These are phyloP conservation scores for Protomyctophum bolini DNA, from an alignment of 2,113 vertebrate species.

Conservation along the genomic window DNA sequence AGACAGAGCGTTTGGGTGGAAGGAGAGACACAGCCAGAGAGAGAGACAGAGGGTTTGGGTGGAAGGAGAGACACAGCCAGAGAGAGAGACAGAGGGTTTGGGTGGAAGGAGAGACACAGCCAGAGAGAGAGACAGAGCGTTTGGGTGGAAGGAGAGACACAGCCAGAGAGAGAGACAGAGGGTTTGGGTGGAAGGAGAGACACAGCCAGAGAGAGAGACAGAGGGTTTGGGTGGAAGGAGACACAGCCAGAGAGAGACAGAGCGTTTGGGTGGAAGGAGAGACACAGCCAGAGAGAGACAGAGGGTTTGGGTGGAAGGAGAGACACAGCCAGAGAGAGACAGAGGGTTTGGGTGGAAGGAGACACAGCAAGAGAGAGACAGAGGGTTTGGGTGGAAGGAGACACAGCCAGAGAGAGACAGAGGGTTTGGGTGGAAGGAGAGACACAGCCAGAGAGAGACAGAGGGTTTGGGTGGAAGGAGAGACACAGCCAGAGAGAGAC, in stretches of 20 bases:
- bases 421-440: slow-evolving; percentile 3
- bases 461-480: slow-evolving; percentile 1
- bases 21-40: background rate
- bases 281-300: no score
- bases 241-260: no score
- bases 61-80: slow-evolving; percentile 9
- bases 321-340: no score
- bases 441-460: no score
- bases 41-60: no score
- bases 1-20: background rate
- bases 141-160: slow-evolving; percentile 1
- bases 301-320: slow-evolving; percentile 3
- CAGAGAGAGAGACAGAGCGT: no score
- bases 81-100: no score
- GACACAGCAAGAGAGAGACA: no score
- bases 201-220: no score
- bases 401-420: no score
- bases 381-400: slow-evolving; percentile 3
- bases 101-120: slow-evolving; percentile 5
- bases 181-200: slow-evolving; percentile 3
- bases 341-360: slow-evolving; percentile 3
- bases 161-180: no score
- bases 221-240: slow-evolving; percentile 2
- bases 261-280: slow-evolving; percentile 1
- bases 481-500: no score